phyloP scores from a whole-genome alignment of 2,113 vertebrate species.

The Microtus montanus region DNA sequence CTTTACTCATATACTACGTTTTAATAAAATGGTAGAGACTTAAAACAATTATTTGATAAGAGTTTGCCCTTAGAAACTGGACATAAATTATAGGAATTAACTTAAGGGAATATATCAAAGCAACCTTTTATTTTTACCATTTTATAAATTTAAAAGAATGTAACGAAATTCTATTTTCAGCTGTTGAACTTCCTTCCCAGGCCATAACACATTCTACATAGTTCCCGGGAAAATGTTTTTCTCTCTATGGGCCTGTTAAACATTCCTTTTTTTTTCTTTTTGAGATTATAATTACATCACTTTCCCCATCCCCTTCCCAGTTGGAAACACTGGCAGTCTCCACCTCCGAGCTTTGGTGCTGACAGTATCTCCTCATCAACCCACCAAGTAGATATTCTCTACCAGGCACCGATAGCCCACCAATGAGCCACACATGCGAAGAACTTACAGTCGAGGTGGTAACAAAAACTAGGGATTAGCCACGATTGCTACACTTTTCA shows the following conservation, averaged over 20 bases:
- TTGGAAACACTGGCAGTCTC: neutral
- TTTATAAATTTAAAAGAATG: neutral
- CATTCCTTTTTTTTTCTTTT: neutral
- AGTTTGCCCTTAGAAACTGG: neutral
- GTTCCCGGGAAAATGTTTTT: neutral
- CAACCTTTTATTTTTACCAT: neutral
- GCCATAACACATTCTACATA: neutral
- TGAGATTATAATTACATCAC: neutral
- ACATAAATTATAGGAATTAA: neutral
- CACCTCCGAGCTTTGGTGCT: neutral
- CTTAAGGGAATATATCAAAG: slow-evolving; percentile 3
- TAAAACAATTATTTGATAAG: neutral
- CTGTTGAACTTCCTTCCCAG: neutral
- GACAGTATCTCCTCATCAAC: neutral
- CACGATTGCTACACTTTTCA: neutral
- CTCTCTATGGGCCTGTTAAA: neutral
- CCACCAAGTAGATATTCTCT: neutral
- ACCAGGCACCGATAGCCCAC: neutral
- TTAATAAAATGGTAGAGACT: neutral
- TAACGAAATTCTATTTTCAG: neutral
- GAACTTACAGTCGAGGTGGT: neutral
- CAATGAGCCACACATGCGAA: neutral
- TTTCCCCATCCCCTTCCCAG: neutral
- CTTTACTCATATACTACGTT: neutral
- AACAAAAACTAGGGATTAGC: neutral